Evolutionary conservation across 2,113 vertebrate species (phyloP).

Genomic region (Phocoena sinus): DNA sequence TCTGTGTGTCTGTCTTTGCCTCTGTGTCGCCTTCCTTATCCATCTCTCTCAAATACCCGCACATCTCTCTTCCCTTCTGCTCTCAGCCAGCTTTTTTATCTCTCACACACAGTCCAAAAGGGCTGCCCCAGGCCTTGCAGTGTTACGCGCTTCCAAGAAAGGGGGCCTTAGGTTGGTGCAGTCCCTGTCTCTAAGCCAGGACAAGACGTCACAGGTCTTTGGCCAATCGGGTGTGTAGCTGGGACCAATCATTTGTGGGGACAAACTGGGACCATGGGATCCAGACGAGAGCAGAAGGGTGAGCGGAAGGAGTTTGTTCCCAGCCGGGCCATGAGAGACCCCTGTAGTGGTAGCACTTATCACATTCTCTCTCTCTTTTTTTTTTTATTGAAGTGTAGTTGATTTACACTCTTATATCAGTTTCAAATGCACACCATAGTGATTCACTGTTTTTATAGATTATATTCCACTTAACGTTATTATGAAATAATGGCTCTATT

Average conservation of each 20-base stretch:
- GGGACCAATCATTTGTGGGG: background rate
- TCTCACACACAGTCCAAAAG: background rate
- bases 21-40: background rate
- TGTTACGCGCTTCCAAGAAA: background rate
- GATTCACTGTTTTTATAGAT: background rate
- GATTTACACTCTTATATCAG: too few relatives aligned
- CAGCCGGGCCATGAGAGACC: background rate
- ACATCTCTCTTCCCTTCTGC: background rate
- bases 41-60: background rate
- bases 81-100: background rate
- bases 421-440: background rate
- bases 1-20: background rate
- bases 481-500: background rate
- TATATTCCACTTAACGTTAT: background rate
- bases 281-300: background rate
- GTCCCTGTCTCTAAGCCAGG: background rate
- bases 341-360: rapidly evolving
- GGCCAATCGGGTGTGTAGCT: background rate
- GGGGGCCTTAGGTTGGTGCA: background rate
- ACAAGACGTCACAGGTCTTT: background rate
- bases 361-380: background rate
- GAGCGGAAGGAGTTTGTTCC: background rate
- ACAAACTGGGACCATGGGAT: background rate
- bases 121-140: background rate
- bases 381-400: background rate